Evolutionary conservation across 2,797 vertebrate species (phyloP), one percentile per base, ranked within the genome.

Genomic region (Novumbra hubbsi): DNA sequence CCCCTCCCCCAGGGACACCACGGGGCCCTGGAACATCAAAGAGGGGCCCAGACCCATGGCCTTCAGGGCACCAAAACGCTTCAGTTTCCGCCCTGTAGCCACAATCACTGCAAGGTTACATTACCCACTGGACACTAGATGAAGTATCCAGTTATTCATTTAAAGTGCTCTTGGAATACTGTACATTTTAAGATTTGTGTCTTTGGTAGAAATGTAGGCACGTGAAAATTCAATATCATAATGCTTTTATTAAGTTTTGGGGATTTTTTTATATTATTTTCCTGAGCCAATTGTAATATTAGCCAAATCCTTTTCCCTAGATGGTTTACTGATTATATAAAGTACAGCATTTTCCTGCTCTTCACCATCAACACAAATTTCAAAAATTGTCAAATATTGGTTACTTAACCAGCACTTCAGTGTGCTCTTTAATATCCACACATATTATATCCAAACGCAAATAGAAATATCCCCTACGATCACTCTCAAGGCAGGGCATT

Each of bases 51-150:
- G 72, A 79, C 95, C 92, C 80, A 96, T 89, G 73, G 96, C 90
- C 84, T 98, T 96, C 84, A 97, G 89, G 89, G 95, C 94, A 74
- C 95, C 96, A 32, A 95, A 96, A 68, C 97, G 97, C 83, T 98
- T 99, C 90, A 98, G 90, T 82, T 99, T 99, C 83, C 97, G 94
- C 84, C 97, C 97, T 99, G 90, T 17, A 80, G 84, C 73, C 63
- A 11, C 72, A 69, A 79, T 48, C 83, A 78, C 75, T 7, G 71
- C 16, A 17, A 28, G 27, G 24, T 19, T 66, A 19, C 19, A 19
- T 34, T 66, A 66, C 64, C 32, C 3, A 27, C n/a, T 63, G 8
- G 19, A 34, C 32, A 2, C 32, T 34, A 34, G 32, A 5, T 34
- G 32, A 34, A 5, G 32, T 2, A 5, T 34, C 32, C 32, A 34